A percentile compares a stretch with the other conserved stretches of the same genome.
Conservation (phyloP, 2,888 invertebrate genomes). For the Himalopsyche japonica region DNA sequence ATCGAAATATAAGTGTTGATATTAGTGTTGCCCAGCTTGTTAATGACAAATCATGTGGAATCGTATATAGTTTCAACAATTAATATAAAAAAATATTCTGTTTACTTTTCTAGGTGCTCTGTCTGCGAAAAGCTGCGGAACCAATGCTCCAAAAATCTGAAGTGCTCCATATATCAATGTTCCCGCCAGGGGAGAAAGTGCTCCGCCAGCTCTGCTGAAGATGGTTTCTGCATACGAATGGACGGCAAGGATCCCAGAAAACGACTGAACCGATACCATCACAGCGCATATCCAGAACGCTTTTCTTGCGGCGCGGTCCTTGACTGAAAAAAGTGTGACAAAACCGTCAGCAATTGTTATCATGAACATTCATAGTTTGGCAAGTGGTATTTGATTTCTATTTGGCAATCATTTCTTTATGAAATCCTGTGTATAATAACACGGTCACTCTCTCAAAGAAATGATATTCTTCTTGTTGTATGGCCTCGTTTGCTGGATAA, state of each 20-base stretch:
- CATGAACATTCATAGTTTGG: too few relatives aligned
- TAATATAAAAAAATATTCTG: background rate
- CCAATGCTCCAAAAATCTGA: background rate
- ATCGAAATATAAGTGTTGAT: too few relatives aligned
- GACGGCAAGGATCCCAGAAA: slow-evolving; percentile 56
- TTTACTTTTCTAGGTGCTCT: slow-evolving; percentile 10
- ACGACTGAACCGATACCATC: slow-evolving; percentile 45
- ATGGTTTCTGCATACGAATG: slow-evolving; percentile 59
- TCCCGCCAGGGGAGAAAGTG: slow-evolving; percentile 4
- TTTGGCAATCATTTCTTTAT: too few relatives aligned
- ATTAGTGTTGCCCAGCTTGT: too few relatives aligned
- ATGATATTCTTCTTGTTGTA: too few relatives aligned
- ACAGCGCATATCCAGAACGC: slow-evolving; percentile 9
- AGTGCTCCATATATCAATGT: background rate
- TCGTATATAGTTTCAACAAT: too few relatives aligned
- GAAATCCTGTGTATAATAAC: too few relatives aligned
- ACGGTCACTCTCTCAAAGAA: too few relatives aligned
- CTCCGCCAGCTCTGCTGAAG: slow-evolving; percentile 51
- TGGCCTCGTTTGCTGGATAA: too few relatives aligned
- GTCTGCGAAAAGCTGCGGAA: background rate
- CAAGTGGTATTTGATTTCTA: too few relatives aligned
- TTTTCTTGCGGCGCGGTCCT: background rate
- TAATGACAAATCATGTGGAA: too few relatives aligned
- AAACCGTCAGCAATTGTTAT: too few relatives aligned
- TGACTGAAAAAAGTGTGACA: background rate